phyloP scores from a whole-genome alignment of 2,113 vertebrate species.

The Lepisosteus oculatus region DNA sequence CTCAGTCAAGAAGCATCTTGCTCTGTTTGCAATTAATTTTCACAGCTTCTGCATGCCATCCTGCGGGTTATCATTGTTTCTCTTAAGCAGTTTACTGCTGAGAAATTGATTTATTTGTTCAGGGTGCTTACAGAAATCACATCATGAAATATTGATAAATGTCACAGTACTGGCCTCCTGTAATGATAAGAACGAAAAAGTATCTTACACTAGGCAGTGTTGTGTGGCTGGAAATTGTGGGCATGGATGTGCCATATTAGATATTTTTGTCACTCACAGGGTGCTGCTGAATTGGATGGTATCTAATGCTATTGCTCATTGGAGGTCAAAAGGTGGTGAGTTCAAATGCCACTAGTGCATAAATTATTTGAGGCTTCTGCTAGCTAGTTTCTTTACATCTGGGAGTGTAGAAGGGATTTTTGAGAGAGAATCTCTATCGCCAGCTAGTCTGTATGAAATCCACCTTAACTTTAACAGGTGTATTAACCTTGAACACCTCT shows the following conservation, averaged over 20 bases:
- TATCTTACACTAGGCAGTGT: background rate
- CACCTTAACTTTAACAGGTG: constrained; percentile 36
- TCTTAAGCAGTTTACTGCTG: constrained; percentile 33
- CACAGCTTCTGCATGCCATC: constrained; percentile 16
- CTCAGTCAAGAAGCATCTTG: constrained; percentile 18
- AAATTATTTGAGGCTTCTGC: too few species aligned
- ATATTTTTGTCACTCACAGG: background rate
- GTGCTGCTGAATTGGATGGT: background rate
- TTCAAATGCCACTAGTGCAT: background rate
- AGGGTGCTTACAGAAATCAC: constrained; percentile 22
- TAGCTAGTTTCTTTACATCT: background rate
- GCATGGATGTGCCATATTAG: too few species aligned
- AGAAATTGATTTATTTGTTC: constrained; percentile 50
- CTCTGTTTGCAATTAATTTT: constrained; percentile 34
- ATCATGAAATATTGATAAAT: constrained; percentile 56
- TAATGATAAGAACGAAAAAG: constrained; percentile 39
- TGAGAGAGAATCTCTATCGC: background rate
- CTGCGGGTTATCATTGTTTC: constrained; percentile 34
- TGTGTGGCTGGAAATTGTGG: background rate
- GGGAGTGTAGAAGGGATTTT: background rate
- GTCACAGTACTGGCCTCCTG: constrained; percentile 42
- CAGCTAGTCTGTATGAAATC: constrained; percentile 41
- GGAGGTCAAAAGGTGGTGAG: background rate
- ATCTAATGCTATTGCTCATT: constrained; percentile 26
- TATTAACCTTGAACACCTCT: constrained; percentile 51